These are phyloP conservation scores for Phanerotoma sp. DNA, from an alignment of 2,888 invertebrate genomes.

Conservation along the genomic window DNA sequence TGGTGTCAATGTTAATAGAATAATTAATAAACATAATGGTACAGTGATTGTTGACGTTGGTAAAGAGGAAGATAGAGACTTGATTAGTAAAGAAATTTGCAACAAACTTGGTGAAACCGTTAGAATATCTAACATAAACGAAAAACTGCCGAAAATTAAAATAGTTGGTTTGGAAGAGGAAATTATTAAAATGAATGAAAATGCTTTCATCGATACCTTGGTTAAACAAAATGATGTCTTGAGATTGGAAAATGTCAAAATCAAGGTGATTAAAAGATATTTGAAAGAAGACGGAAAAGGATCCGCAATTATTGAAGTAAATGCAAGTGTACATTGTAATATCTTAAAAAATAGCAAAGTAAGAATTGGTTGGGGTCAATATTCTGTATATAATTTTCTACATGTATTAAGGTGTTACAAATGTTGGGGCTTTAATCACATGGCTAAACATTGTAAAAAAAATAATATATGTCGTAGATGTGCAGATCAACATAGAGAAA, in stretches of 20 bases:
- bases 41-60: not conserved
- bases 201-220: too few relatives aligned
- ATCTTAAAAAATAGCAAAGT: not conserved
- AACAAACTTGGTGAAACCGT: not conserved
- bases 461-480: slow-evolving; percentile 20
- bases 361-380: not conserved
- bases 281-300: slow-evolving; percentile 8
- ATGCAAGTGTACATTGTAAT: not conserved
- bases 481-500: slow-evolving; percentile 10
- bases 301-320: not conserved
- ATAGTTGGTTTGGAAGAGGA: too few relatives aligned
- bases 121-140: not conserved
- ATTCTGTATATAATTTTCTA: not conserved
- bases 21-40: not conserved
- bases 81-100: not conserved
- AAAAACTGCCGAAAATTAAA: not conserved
- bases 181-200: too few relatives aligned
- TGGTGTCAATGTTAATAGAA: not conserved
- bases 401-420: not conserved
- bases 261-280: not conserved
- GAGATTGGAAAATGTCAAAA: too few relatives aligned
- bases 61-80: not conserved
- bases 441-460: slow-evolving; percentile 22
- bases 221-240: too few relatives aligned
- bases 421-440: slow-evolving; percentile 24